Base-by-base conservation (phyloP, 2,113 vertebrate genomes). In the Pseudorasbora parva region DNA sequence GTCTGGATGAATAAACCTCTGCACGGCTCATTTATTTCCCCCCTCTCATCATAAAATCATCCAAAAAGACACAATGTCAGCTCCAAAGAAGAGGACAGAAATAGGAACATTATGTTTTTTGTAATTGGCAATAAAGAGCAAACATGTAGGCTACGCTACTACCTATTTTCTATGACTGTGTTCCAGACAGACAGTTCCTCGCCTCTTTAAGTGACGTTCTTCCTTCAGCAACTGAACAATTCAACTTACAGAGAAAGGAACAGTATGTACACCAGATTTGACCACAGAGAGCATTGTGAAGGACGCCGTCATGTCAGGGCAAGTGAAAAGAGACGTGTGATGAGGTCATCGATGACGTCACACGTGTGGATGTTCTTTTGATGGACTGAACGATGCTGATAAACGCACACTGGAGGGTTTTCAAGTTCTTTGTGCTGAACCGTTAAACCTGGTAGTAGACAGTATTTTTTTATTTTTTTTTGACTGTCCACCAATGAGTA, bases 391-490 rank as follows among this genome's bases (percentile, higher is more conserved):
- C 45, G 60, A 17, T 54, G 64, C 19, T 45, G 37, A 66, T 27
- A 56, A 64, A 81, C 30, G 5, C 41, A 78, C 83, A 83, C 81
- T 69, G 41, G 59, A 80, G 60, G 64, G 27, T n/a, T 81, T 56
- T 68, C 25, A 27, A 60, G 25, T 78, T 27, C 1, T 57, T 83
- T 66, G 60, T 56, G 74, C 57, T 79, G 64, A 62, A 85, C 77
- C 51, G 76, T 85, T 83, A 57, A 43, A 77, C 64, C 69, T 81
- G 81, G 81, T 83, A 59, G 49, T 75, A 60, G 87, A 78, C 81
- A 83, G 85, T 87, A 87, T 88, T 88, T 88, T 79, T 54, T 87
- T 87, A 87, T 88, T 88, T 88, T 79, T 54, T 87, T 30, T 83
- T 23, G n/a, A 88, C 87, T 85, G 85, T 85, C 85, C 41, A 62